phyloP scores from a whole-genome alignment of 2,888 invertebrate genomes.

The Onthophagus sagittarius region DNA sequence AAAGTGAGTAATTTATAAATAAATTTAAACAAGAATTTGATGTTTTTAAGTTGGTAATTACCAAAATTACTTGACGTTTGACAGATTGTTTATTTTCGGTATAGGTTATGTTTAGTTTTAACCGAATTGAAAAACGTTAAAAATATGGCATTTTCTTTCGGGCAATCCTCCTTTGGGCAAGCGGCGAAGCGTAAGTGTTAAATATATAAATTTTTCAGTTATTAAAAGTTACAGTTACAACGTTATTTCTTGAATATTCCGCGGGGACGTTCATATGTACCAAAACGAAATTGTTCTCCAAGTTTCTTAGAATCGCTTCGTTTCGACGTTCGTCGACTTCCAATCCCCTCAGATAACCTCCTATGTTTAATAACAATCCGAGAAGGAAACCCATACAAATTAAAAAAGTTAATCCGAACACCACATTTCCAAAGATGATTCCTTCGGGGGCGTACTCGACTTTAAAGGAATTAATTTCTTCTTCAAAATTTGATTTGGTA shows the following conservation, averaged over 20 bases:
- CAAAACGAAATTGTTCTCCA: not conserved
- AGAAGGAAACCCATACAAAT: constrained; percentile 1
- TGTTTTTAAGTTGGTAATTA: too few species aligned
- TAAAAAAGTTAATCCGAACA: constrained; percentile 1
- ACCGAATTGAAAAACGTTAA: not conserved
- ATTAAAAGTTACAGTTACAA: not conserved
- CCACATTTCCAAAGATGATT: constrained; percentile 3
- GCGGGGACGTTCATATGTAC: not conserved
- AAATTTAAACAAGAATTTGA: too few species aligned
- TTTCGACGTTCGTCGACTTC: not conserved
- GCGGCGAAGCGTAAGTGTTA: constrained; percentile 15
- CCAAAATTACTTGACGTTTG: too few species aligned
- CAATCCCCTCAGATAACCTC: not conserved
- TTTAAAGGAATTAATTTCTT: not conserved
- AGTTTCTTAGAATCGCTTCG: not conserved
- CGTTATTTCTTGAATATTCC: not conserved
- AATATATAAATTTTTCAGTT: not conserved
- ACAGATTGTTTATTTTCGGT: too few species aligned
- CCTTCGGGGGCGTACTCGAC: constrained; percentile 3
- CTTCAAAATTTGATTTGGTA: not conserved
- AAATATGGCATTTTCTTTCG: constrained; percentile 19
- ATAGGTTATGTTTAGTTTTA: not conserved
- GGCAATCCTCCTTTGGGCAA: constrained; percentile 17
- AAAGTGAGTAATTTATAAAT: too few species aligned
- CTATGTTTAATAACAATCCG: not conserved